These are phyloP conservation scores for Orchestes rusci DNA, from an alignment of 2,888 invertebrate genomes.

Conservation along the genomic window DNA sequence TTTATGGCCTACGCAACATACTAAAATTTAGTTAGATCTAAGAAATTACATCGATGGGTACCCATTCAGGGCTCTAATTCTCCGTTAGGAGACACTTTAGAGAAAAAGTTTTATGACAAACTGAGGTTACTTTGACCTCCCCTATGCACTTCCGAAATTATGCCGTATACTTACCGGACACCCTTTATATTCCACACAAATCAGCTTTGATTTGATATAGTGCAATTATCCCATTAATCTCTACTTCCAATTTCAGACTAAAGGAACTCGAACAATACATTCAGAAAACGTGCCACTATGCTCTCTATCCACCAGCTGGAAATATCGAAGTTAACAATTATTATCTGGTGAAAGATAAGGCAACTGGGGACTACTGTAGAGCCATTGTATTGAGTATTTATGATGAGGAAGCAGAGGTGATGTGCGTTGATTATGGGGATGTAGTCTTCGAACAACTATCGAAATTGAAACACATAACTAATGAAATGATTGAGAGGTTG, in stretches of 20 bases:
- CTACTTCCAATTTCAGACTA: slow-evolving; percentile 27
- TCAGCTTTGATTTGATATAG: too few species aligned
- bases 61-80: too few species aligned
- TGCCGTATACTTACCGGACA: too few species aligned
- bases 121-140: too few species aligned
- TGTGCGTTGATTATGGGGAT: slow-evolving; percentile 60
- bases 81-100: too few species aligned
- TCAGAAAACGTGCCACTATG: slow-evolving; percentile 24
- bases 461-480: slow-evolving; percentile 47
- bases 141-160: too few species aligned
- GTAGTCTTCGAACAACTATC: slow-evolving; percentile 42
- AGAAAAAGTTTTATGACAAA: too few species aligned
- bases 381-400: slow-evolving; percentile 44
- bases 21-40: too few species aligned
- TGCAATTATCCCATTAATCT: too few species aligned
- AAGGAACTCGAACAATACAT: slow-evolving; percentile 28
- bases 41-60: too few species aligned
- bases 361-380: slow-evolving; percentile 44
- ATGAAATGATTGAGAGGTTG: slow-evolving; percentile 46
- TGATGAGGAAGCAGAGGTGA: slow-evolving; percentile 39
- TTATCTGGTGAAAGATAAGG: slow-evolving; percentile 48
- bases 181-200: too few species aligned
- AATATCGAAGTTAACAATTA: slow-evolving; percentile 42
- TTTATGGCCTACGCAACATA: too few species aligned
- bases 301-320: slow-evolving; percentile 31